Conservation (phyloP, 2,888 invertebrate species). For the Polyommatus icarus region DNA sequence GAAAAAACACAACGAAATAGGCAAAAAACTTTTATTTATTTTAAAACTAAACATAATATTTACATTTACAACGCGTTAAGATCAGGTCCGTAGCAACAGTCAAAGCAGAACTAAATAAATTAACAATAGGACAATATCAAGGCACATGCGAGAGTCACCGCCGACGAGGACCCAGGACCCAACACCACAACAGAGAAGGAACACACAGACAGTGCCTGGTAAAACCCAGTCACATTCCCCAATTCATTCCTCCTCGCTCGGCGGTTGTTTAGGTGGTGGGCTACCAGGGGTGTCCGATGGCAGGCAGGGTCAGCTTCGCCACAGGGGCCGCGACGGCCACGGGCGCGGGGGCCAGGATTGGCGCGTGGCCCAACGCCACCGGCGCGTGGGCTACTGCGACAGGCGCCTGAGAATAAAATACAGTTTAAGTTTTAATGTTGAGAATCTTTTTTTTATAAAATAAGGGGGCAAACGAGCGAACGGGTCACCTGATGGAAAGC, state of each 20-base stretch:
- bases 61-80: conserved; percentile 77
- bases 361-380: conserved; percentile 54
- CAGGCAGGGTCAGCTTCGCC: conserved; percentile 52
- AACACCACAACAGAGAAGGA: conserved; percentile 35
- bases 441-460: no score
- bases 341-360: conserved; percentile 58
- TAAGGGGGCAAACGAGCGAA: no score
- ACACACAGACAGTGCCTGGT: conserved; percentile 19
- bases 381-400: conserved; percentile 57
- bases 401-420: conserved; percentile 42
- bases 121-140: conserved; percentile 55
- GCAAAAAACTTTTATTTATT: conserved; percentile 74
- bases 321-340: conserved; percentile 63
- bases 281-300: conserved; percentile 65
- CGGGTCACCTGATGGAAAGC: no score
- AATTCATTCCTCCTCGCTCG: conserved; percentile 43
- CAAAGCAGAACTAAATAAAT: conserved; percentile 72
- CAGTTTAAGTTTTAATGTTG: no score
- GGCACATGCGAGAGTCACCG: conserved; percentile 53
- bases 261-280: conserved; percentile 46
- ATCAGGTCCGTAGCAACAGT: conserved; percentile 78
- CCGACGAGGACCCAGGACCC: conserved; percentile 46
- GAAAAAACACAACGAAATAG: conserved; percentile 43
- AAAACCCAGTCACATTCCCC: conserved; percentile 33
- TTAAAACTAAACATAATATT: conserved; percentile 65